Evolutionary conservation across 2,888 invertebrate species (phyloP), one percentile per base, ranked within the genome.

Genomic region (Drosophila antonietae): DNA sequence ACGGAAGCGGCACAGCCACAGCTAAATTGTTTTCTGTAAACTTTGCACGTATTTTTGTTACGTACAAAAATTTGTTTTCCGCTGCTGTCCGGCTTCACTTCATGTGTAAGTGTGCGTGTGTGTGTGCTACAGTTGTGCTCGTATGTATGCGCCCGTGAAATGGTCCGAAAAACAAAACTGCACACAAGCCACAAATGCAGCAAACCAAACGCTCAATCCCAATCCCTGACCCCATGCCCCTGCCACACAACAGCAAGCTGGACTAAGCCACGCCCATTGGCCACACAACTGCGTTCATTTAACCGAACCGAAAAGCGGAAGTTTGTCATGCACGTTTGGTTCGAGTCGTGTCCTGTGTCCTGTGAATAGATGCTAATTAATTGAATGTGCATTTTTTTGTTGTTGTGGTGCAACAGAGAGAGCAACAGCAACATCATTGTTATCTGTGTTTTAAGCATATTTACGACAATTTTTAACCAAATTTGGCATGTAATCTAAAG

Each of bases 41-140:
- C 85, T 87, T 73, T 87, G 83, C 85, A 85, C 85, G 85, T 85
- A 85, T 80, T 78, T 83, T 70, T 68, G 83, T 78, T 81, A 66
- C 65, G 75, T 82, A 73, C 62, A 76, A 82, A 73, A 73, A 73
- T 80, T 79, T 83, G 69, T 78, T 72, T 73, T 72, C 44, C 73
- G n/a, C 69, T 70, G 51, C 56, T 60, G 62, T 72, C 68, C 58
- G 59, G 41, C 64, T 62, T 51, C 59, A 53, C 68, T 72, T 3
- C 33, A n/a, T 51, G 20, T 35, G 51, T 15, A n/a, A 1, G 49
- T 12, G n/a, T 15, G 31, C 1, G 49, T 12, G n/a, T 33, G 49
- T 51, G 33, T 49, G 18, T 18, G 31, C 31, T 49, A 31, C 49
- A 49, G 6, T 46, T 37, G 46, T 37, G 58, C 14, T 46, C 52